Conservation (phyloP, 1,140 invertebrate genomes). For the Capitella teleta region DNA sequence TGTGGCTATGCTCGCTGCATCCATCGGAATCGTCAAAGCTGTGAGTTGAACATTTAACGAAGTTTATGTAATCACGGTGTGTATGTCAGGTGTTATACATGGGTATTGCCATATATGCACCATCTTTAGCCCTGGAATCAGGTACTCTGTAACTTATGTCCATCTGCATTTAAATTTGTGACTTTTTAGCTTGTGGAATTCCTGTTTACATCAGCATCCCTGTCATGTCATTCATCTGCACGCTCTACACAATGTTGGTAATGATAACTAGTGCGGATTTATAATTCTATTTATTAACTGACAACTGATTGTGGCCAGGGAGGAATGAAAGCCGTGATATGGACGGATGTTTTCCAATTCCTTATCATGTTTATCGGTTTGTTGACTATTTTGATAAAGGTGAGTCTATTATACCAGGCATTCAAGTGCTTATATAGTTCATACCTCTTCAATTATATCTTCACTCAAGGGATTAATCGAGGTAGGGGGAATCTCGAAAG, state of each 20-base stretch:
- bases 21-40: slow-evolving; percentile 4
- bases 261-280: no score
- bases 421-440: no score
- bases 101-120: slow-evolving; percentile 28
- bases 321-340: slow-evolving; percentile 79
- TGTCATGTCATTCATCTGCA: neutral
- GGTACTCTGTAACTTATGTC: neutral
- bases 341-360: slow-evolving; percentile 74
- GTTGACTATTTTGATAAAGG: slow-evolving; percentile 53
- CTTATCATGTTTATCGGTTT: slow-evolving; percentile 70
- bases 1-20: neutral
- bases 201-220: neutral
- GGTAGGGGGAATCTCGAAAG: no score
- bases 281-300: no score
- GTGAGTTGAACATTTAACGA: neutral
- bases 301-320: slow-evolving; percentile 48
- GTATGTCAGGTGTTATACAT: slow-evolving; percentile 22
- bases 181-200: neutral
- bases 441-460: no score
- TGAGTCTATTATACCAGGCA: no score
- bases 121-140: slow-evolving; percentile 25
- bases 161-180: neutral
- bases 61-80: neutral
- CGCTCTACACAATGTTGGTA: slow-evolving; percentile 1
- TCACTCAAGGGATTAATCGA: no score